These are phyloP conservation scores for Ferdinandea cuprea DNA, from an alignment of 2,888 invertebrate genomes.

Conservation along the genomic window DNA sequence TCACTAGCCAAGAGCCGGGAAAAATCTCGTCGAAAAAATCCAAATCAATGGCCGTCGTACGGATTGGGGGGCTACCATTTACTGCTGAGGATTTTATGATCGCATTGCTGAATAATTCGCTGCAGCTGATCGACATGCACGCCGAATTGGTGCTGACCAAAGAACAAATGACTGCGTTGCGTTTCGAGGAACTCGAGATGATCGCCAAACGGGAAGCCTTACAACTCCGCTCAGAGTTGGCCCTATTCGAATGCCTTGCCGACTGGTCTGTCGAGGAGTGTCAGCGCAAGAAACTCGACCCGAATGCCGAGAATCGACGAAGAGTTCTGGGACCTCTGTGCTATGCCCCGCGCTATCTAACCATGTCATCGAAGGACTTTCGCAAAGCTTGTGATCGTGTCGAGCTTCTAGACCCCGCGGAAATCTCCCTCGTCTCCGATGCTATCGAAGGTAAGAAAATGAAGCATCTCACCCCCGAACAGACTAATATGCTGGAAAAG, in stretches of 20 bases:
- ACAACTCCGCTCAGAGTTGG: slow-evolving; percentile 81
- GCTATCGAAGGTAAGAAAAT: slow-evolving; percentile 81
- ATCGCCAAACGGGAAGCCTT: slow-evolving; percentile 82
- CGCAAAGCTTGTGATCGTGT: slow-evolving; percentile 81
- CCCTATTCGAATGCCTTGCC: slow-evolving; percentile 82
- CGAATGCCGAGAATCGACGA: slow-evolving; percentile 81
- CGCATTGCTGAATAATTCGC: slow-evolving; percentile 81
- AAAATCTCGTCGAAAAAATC: slow-evolving; percentile 67
- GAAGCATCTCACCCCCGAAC: slow-evolving; percentile 81
- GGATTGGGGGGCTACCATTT: too few relatives aligned
- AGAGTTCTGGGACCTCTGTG: slow-evolving; percentile 82
- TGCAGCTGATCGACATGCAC: slow-evolving; percentile 83
- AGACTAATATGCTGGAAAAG: slow-evolving; percentile 80
- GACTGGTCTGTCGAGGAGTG: slow-evolving; percentile 83
- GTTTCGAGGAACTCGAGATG: slow-evolving; percentile 83
- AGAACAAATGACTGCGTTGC: slow-evolving; percentile 79
- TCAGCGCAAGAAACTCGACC: slow-evolving; percentile 80
- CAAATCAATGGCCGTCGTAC: slow-evolving; percentile 76
- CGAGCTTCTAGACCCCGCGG: slow-evolving; percentile 80
- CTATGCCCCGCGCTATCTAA: slow-evolving; percentile 81
- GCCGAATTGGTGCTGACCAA: slow-evolving; percentile 81
- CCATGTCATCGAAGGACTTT: slow-evolving; percentile 80
- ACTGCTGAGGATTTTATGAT: slow-evolving; percentile 82
- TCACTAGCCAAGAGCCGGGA: slow-evolving; percentile 63
- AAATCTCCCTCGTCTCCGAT: slow-evolving; percentile 80